These are phyloP conservation scores for Lasioglossum calceatum DNA, from an alignment of 2,888 invertebrate genomes.

Conservation along the genomic window DNA sequence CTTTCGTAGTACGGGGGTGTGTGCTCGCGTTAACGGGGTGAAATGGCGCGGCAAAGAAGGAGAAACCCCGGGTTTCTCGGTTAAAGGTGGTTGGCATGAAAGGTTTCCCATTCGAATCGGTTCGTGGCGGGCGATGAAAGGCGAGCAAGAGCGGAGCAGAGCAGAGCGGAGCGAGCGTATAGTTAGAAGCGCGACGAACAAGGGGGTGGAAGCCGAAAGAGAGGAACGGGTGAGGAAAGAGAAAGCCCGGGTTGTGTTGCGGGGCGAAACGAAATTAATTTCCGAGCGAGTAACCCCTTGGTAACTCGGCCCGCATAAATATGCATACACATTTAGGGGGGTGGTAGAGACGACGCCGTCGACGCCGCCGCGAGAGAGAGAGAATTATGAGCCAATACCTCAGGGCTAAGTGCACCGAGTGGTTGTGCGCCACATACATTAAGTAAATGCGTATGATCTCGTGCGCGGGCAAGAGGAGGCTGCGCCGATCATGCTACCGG, in stretches of 20 bases:
- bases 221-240: background rate
- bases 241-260: background rate
- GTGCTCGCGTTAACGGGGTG: background rate
- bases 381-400: slow-evolving; percentile 61
- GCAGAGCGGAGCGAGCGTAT: background rate
- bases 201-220: background rate
- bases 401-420: slow-evolving; percentile 62
- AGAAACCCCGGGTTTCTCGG: background rate
- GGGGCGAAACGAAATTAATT: slow-evolving; percentile 50
- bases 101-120: slow-evolving; percentile 13
- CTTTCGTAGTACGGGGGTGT: background rate
- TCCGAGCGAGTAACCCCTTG: slow-evolving; percentile 31
- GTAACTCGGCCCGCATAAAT: slow-evolving; percentile 53
- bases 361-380: slow-evolving; percentile 6
- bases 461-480: slow-evolving; percentile 7
- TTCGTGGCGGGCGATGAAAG: background rate
- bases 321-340: slow-evolving; percentile 47
- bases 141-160: background rate
- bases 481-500: slow-evolving; percentile 56
- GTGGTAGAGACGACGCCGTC: background rate
- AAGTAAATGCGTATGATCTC: slow-evolving; percentile 62
- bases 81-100: background rate
- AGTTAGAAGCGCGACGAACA: slow-evolving; percentile 4
- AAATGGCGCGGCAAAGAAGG: background rate
- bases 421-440: slow-evolving; percentile 47